Evolutionary conservation across 1,140 invertebrate genomes (phyloP), one percentile per base, ranked within the genome.

Genomic region (Drosophila kepulauana): DNA sequence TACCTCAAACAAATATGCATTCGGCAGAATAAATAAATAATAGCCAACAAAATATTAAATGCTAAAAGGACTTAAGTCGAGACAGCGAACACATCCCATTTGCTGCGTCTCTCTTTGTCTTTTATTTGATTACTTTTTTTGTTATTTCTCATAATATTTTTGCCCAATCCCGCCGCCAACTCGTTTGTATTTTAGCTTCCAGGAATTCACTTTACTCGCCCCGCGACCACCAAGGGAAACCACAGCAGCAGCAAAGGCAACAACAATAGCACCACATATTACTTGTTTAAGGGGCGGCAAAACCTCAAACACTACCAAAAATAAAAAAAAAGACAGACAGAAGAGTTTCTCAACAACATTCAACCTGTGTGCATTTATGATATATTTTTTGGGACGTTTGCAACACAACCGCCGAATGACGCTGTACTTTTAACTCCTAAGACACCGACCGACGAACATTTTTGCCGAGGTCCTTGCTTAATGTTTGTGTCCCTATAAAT

Each of bases 101-200:
- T 33, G 5, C 7, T 33, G 33, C 7, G 25, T 25, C 7, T 25
- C 0, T 30, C 28, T 45, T 48, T 20, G 7, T 28, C 74, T 68
- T 73, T 78, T 79, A 62, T 74, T 87, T 77, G 75, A 82, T 82
- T 74, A 77, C 76, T 82, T 72, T 25, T 25, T 25, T 81, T 87
- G 82, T 87, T 87, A 67, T 87, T 87, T 87, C 84, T 87, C 85
- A 89, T 71, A 87, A 87, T 89, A 87, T 87, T 87, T 87, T 87
- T 52, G 85, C 84, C 71, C 61, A 69, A 64, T 64, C 57, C 35
- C 56, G 56, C 54, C 64, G 64, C 68, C 74, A 62, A 68, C 78
- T 81, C 70, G 57, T 77, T 73, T 82, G 78, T 80, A 77, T 77
- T 77, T 80, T 78, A 76, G 61, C 78, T 87, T 87, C 84, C 41